phyloP scores from a whole-genome alignment of 2,113 vertebrate species.

The Dasyprocta punctata region DNA sequence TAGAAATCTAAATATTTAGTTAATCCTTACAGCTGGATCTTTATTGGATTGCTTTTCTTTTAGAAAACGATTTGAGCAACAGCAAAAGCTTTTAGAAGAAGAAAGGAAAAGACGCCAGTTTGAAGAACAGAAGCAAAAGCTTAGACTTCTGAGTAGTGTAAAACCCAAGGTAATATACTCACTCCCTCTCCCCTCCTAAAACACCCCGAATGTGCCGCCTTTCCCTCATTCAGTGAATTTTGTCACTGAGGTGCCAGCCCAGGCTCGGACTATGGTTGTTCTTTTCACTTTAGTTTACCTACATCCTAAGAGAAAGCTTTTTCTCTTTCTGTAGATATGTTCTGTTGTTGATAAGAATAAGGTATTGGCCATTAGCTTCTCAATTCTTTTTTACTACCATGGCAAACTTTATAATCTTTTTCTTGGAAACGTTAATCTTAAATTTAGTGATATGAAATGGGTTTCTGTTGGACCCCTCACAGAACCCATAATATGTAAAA shows the following conservation, averaged over 20 bases:
- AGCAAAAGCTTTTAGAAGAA: constrained; percentile 97
- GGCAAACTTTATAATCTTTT: not conserved
- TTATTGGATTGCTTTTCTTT: constrained; percentile 54
- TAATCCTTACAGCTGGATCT: not conserved
- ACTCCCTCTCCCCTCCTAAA: not conserved
- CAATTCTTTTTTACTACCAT: not conserved
- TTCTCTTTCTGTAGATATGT: not conserved
- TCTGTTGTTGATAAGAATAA: not conserved
- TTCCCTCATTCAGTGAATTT: not conserved
- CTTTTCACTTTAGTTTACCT: not conserved
- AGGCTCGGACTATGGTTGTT: not conserved
- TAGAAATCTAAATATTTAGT: not conserved
- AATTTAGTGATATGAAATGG: not conserved
- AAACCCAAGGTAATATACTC: constrained; percentile 93
- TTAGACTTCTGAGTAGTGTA: constrained; percentile 97
- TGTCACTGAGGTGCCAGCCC: not conserved
- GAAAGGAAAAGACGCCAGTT: constrained; percentile 98
- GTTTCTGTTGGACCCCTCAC: not conserved
- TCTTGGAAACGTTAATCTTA: constrained; percentile 21
- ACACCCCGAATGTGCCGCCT: not conserved
- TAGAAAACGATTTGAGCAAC: constrained; percentile 95
- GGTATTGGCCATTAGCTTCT: not conserved
- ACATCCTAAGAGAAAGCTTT: constrained; percentile 10
- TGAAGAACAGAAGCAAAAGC: constrained; percentile 99
- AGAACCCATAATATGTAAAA: not conserved